These are phyloP conservation scores for Haliclona indistincta DNA, from an alignment of 37 sponge, comb jelly and placozoan genomes.

Conservation along the genomic window DNA sequence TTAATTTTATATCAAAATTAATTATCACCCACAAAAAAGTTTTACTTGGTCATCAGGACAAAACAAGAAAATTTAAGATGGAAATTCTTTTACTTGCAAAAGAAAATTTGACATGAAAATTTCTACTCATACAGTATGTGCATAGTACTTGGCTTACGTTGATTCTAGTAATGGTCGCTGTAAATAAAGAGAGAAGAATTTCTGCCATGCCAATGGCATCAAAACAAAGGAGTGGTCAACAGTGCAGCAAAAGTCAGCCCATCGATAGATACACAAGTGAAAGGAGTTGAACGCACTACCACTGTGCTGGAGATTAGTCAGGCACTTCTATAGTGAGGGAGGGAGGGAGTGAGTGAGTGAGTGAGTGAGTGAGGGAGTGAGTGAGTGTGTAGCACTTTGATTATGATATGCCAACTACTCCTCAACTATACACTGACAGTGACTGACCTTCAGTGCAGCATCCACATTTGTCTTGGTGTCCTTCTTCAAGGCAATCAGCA, in stretches of 20 bases:
- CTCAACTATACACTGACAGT: conserved; percentile 18
- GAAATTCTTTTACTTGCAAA: not conserved
- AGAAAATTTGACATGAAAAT: not conserved
- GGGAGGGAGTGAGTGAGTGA: not conserved
- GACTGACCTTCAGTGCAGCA: conserved; percentile 44
- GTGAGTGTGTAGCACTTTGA: no score
- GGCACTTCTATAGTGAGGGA: conserved; percentile 31
- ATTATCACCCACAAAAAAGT: no score
- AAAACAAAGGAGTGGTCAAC: conserved; percentile 68
- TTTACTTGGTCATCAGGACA: no score
- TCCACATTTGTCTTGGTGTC: conserved; percentile 63
- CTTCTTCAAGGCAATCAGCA: conserved; percentile 43
- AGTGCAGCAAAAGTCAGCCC: conserved; percentile 76
- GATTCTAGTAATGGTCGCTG: conserved; percentile 58
- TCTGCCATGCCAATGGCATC: conserved; percentile 79
- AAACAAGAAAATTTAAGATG: no score
- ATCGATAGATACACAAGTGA: conserved; percentile 80
- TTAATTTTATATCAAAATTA: no score
- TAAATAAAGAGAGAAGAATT: conserved; percentile 87
- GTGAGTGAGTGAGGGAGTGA: conserved; percentile 16
- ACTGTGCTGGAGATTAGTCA: conserved; percentile 34
- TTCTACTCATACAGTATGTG: no score
- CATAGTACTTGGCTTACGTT: conserved; percentile 38
- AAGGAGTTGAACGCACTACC: conserved; percentile 18
- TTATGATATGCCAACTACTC: conserved; percentile 60